Conservation (phyloP, 2,797 vertebrate genomes). For the Somateria mollissima region DNA sequence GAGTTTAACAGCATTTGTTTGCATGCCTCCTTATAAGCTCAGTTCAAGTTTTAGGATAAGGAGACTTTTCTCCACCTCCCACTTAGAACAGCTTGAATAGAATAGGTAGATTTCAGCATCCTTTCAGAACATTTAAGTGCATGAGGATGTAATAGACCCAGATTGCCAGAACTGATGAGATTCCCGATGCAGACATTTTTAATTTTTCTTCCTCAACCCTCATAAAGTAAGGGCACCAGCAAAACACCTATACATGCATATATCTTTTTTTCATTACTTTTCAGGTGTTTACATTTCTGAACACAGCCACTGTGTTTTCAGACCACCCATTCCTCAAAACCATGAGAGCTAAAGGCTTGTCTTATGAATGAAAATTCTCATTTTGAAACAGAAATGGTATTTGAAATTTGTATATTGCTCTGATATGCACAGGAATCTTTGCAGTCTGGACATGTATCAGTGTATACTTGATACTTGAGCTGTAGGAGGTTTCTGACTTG, state of each 20-base stretch:
- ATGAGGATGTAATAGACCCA: background rate
- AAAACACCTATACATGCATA: accelerated
- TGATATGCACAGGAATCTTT: background rate
- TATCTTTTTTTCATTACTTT: background rate
- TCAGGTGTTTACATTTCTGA: background rate
- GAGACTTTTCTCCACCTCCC: background rate
- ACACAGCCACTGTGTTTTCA: background rate
- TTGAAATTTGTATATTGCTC: background rate
- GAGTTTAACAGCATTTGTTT: background rate
- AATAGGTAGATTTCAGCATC: background rate
- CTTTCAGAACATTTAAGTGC: background rate
- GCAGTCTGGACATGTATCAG: background rate
- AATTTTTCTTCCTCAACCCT: background rate
- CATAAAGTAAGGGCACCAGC: background rate
- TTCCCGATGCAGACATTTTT: accelerated
- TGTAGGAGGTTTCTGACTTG: background rate
- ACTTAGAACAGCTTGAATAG: background rate
- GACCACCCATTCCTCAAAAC: background rate
- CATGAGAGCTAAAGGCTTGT: background rate
- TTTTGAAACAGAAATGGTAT: background rate
- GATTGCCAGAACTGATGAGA: background rate
- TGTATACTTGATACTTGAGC: background rate
- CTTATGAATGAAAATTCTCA: background rate
- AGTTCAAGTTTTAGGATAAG: background rate
- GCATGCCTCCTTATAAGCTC: background rate